These are phyloP conservation scores for Trochalopteron elliotii DNA, from an alignment of 2,113 vertebrate species.

Conservation along the genomic window DNA sequence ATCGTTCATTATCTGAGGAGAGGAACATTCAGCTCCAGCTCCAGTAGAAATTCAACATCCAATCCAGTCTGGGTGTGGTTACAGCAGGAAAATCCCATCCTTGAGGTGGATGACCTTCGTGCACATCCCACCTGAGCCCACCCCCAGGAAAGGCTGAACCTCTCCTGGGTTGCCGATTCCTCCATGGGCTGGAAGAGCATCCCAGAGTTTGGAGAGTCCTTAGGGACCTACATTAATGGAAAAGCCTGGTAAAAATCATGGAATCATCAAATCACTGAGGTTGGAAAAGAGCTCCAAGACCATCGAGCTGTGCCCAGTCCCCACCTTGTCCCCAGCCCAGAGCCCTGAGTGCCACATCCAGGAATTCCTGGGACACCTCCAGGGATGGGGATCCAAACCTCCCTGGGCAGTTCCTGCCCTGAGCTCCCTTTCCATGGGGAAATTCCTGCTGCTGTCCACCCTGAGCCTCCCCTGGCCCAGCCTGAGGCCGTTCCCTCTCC, in stretches of 20 bases:
- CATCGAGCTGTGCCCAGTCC: too few relatives aligned
- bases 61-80: background rate
- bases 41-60: background rate
- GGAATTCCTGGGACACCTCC: background rate
- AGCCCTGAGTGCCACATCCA: accelerated
- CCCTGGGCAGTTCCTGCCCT: too few relatives aligned
- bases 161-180: accelerated
- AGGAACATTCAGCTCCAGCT: background rate
- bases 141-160: background rate
- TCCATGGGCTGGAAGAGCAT: background rate
- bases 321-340: background rate
- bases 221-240: background rate
- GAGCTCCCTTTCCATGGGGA: too few relatives aligned
- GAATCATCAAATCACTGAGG: background rate
- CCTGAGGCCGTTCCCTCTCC: background rate
- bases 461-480: too few relatives aligned
- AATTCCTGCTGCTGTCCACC: too few relatives aligned
- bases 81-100: background rate
- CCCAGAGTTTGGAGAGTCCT: background rate
- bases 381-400: background rate
- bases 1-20: background rate
- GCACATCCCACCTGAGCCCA: background rate
- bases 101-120: background rate
- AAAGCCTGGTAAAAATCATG: background rate
- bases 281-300: background rate